Evolutionary conservation across 2,113 vertebrate species (phyloP).

Genomic region (Misgurnus anguillicaudatus): DNA sequence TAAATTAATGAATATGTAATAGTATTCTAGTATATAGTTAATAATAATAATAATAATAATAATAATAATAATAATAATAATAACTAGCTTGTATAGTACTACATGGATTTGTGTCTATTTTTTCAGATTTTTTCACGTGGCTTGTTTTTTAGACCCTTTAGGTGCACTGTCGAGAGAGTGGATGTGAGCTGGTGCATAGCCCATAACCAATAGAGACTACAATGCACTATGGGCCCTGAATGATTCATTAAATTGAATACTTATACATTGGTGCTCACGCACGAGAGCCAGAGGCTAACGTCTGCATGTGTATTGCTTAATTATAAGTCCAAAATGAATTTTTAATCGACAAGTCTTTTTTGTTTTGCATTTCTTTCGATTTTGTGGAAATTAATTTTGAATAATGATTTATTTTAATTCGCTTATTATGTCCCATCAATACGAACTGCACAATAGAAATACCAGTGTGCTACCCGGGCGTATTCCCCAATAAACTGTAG

Average conservation of each 20-base stretch:
- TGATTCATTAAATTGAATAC: constrained; percentile 64
- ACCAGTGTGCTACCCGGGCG: constrained; percentile 70
- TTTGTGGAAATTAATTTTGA: constrained; percentile 6
- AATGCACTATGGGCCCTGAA: constrained; percentile 41
- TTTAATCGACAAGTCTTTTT: background rate
- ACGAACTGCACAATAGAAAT: constrained; percentile 57
- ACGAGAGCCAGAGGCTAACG: constrained; percentile 57
- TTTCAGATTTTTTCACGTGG: too few species aligned
- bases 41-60: too few species aligned
- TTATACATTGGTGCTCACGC: constrained; percentile 58
- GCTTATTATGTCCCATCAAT: constrained; percentile 9
- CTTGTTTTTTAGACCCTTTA: constrained; percentile 6
- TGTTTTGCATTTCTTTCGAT: background rate
- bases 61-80: too few species aligned
- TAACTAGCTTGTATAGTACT: background rate
- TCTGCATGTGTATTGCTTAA: background rate
- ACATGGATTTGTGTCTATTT: constrained; percentile 40
- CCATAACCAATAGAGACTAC: background rate
- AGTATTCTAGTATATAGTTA: too few species aligned
- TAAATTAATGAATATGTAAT: background rate
- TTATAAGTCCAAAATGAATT: constrained; percentile 3
- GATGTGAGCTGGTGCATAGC: background rate
- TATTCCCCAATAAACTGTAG: constrained; percentile 75
- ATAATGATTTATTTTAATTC: constrained; percentile 49
- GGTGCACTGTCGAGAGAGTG: constrained; percentile 6